These are phyloP conservation scores for Trissolcus basalis DNA, from an alignment of 1,140 invertebrate species.

Conservation along the genomic window DNA sequence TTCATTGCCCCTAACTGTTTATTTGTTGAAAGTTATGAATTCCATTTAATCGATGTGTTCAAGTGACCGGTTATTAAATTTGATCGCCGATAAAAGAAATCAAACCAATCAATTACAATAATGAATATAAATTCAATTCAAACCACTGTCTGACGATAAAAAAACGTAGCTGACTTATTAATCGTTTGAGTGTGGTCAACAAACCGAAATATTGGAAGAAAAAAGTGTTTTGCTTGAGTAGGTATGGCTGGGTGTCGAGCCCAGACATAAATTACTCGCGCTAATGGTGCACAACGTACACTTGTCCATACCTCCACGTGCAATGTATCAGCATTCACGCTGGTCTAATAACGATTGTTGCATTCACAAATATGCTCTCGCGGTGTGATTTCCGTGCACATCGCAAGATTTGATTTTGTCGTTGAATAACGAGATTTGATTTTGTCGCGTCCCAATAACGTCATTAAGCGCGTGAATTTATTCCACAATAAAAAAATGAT, in stretches of 20 bases:
- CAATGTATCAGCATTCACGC: constrained; percentile 58
- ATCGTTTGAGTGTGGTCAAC: too few species aligned
- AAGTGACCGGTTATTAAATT: too few species aligned
- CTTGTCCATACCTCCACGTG: constrained; percentile 57
- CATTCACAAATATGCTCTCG: constrained; percentile 68
- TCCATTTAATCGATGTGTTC: too few species aligned
- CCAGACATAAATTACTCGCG: constrained; percentile 62
- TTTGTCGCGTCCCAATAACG: constrained; percentile 62
- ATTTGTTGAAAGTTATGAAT: too few species aligned
- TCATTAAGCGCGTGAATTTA: too few species aligned
- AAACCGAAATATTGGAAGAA: not conserved
- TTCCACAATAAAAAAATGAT: constrained; percentile 63
- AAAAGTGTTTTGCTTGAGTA: constrained; percentile 38
- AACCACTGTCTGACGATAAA: too few species aligned
- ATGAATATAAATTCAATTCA: too few species aligned
- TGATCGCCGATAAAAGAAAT: too few species aligned
- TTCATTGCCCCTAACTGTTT: too few species aligned
- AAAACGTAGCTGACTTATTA: too few species aligned
- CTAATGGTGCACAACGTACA: constrained; percentile 65
- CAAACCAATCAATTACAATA: too few species aligned
- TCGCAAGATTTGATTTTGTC: constrained; percentile 54
- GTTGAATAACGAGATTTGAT: too few species aligned
- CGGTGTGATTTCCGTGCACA: constrained; percentile 62
- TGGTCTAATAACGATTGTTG: constrained; percentile 66
- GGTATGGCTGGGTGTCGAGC: constrained; percentile 48